phyloP scores from a whole-genome alignment of 1,140 invertebrate genomes.

The Belonocnema kinseyi region DNA sequence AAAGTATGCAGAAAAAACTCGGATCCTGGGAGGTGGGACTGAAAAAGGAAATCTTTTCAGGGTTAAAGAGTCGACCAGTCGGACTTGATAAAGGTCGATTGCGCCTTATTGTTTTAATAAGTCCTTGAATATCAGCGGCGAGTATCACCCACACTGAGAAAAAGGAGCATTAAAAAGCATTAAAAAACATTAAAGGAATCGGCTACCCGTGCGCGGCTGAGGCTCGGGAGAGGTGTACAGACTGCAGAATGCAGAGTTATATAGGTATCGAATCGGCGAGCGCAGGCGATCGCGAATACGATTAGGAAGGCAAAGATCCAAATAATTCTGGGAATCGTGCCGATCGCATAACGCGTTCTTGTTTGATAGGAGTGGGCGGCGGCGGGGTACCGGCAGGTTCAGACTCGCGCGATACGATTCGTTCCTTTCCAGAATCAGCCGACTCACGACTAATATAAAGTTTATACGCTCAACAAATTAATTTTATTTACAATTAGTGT shows the following conservation, averaged over 20 bases:
- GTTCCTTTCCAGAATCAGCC: background rate
- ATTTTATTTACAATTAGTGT: too few relatives aligned
- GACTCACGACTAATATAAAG: background rate
- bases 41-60: constrained; percentile 13
- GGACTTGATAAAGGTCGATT: constrained; percentile 6
- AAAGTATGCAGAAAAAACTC: constrained; percentile 9
- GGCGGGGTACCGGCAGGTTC: background rate
- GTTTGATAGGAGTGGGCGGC: background rate
- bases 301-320: background rate
- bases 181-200: background rate
- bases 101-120: constrained; percentile 27
- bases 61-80: constrained; percentile 3
- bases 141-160: constrained; percentile 15
- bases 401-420: background rate
- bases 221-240: background rate
- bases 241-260: background rate
- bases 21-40: background rate
- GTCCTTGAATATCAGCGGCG: constrained; percentile 16
- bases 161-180: constrained; percentile 1
- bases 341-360: constrained; percentile 23
- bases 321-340: constrained; percentile 28
- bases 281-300: background rate
- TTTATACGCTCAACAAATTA: too few relatives aligned
- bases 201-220: background rate
- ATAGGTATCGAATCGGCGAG: background rate